Percentiles rank a stretch among this genome's conserved stretches.
Conservation (phyloP, 1,140 invertebrate genomes). For the Eulimnadia texana region DNA sequence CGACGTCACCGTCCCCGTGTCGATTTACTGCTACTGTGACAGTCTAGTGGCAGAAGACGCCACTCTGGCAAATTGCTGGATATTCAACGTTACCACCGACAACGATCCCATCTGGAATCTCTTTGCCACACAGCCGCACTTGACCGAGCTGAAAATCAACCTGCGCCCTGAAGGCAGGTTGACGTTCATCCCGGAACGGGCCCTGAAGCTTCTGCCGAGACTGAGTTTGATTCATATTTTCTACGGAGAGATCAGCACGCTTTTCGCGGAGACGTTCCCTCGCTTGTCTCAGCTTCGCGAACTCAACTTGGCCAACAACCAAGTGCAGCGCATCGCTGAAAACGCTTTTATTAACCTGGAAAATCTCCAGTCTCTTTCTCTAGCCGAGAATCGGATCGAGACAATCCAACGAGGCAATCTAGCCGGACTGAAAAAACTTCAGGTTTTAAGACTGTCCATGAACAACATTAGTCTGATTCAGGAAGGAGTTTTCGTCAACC, state of each 20-base stretch:
- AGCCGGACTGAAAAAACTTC: slow-evolving; percentile 47
- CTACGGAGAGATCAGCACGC: slow-evolving; percentile 49
- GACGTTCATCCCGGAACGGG: slow-evolving; percentile 46
- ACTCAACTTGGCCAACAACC: slow-evolving; percentile 47
- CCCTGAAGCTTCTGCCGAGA: slow-evolving; percentile 45
- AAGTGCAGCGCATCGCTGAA: slow-evolving; percentile 43
- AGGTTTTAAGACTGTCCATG: slow-evolving; percentile 44
- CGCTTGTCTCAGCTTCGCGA: slow-evolving; percentile 49
- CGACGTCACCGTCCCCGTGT: slow-evolving; percentile 25
- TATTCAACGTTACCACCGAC: slow-evolving; percentile 45
- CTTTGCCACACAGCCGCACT: slow-evolving; percentile 51
- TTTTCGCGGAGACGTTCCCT: slow-evolving; percentile 49
- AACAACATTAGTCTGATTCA: slow-evolving; percentile 57
- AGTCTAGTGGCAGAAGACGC: slow-evolving; percentile 26
- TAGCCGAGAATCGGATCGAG: slow-evolving; percentile 52
- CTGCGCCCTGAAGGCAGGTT: slow-evolving; percentile 46
- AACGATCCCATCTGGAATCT: slow-evolving; percentile 46
- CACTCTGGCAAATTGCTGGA: slow-evolving; percentile 38
- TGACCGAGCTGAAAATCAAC: slow-evolving; percentile 50
- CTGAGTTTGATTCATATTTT: slow-evolving; percentile 47
- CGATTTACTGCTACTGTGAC: slow-evolving; percentile 34
- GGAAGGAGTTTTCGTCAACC: slow-evolving; percentile 50
- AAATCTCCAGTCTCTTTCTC: slow-evolving; percentile 44
- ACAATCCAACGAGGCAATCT: slow-evolving; percentile 54
- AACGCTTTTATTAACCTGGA: slow-evolving; percentile 50